A percentile compares a stretch with the other conserved stretches of the same genome.
phyloP scores from a whole-genome alignment of 2,888 invertebrate species.

The Trichogramma evanescens region DNA sequence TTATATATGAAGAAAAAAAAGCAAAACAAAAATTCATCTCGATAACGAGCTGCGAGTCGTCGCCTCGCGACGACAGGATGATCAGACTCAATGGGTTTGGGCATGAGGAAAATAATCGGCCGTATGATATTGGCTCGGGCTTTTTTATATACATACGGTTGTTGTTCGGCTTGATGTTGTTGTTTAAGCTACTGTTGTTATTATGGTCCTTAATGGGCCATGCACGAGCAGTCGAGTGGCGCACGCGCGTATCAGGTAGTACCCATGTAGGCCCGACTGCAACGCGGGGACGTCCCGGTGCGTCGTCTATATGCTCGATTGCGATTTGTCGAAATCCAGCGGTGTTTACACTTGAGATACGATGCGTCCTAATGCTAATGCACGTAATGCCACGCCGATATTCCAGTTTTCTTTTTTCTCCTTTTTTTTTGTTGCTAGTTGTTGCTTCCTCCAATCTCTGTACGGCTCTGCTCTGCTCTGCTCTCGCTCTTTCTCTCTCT shows the following conservation, averaged over 20 bases:
- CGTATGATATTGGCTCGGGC: too few species aligned
- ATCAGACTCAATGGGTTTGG: slow-evolving; percentile 21
- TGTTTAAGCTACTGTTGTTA: too few species aligned
- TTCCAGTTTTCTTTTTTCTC: slow-evolving; percentile 24
- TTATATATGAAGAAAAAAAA: too few species aligned
- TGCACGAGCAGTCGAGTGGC: too few species aligned
- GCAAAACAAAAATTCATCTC: too few species aligned
- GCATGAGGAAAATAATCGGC: slow-evolving; percentile 15
- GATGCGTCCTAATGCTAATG: slow-evolving; percentile 49
- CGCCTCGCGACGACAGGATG: neutral
- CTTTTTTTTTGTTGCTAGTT: neutral
- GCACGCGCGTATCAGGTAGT: too few species aligned
- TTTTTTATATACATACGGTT: too few species aligned
- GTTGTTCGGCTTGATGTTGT: too few species aligned
- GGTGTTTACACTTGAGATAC: slow-evolving; percentile 48
- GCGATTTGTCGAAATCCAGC: slow-evolving; percentile 41
- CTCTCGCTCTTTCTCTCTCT: slow-evolving; percentile 30
- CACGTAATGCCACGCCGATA: slow-evolving; percentile 31
- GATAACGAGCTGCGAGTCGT: too few species aligned
- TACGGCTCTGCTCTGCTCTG: neutral
- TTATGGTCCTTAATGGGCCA: too few species aligned
- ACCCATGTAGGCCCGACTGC: too few species aligned
- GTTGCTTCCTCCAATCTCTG: too few species aligned
- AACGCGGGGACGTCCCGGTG: slow-evolving; percentile 34
- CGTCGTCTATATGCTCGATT: slow-evolving; percentile 20